phyloP scores from a whole-genome alignment of 2,888 invertebrate species.

The Hydrotaea diabolus region DNA sequence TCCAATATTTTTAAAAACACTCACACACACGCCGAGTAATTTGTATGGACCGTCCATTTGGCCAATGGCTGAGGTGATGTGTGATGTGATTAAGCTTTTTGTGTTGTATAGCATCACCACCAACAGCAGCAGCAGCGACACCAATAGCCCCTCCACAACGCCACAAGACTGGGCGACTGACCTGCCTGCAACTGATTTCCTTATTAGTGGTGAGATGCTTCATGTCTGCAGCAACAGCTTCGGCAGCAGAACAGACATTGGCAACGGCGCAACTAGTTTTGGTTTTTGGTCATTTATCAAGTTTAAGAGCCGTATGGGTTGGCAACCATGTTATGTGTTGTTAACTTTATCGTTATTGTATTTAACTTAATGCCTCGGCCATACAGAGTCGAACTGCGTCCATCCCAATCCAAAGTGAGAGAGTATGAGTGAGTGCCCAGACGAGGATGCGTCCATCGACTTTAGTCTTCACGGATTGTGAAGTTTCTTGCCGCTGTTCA shows the following conservation, averaged over 20 bases:
- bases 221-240: neutral
- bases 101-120: slow-evolving; percentile 23
- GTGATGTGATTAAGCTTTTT: slow-evolving; percentile 77
- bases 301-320: slow-evolving; percentile 53
- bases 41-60: slow-evolving; percentile 46
- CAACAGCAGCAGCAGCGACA: slow-evolving; percentile 21
- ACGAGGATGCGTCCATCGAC: neutral
- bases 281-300: slow-evolving; percentile 76
- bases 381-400: slow-evolving; percentile 4
- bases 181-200: slow-evolving; percentile 1
- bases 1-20: slow-evolving; percentile 48
- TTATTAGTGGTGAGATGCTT: neutral
- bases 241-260: neutral
- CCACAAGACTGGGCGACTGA: neutral
- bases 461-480: neutral
- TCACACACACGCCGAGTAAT: neutral
- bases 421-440: neutral
- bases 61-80: slow-evolving; percentile 76
- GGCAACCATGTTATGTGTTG: slow-evolving; percentile 50
- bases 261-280: slow-evolving; percentile 24
- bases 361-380: slow-evolving; percentile 56
- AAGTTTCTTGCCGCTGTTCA: slow-evolving; percentile 1
- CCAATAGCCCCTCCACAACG: neutral
- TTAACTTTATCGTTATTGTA: slow-evolving; percentile 56
- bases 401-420: neutral